Percentiles rank a stretch among this genome's conserved stretches.
These are phyloP conservation scores for Leptinotarsa peninsularis DNA, from an alignment of 2,888 invertebrate genomes.

Conservation along the genomic window DNA sequence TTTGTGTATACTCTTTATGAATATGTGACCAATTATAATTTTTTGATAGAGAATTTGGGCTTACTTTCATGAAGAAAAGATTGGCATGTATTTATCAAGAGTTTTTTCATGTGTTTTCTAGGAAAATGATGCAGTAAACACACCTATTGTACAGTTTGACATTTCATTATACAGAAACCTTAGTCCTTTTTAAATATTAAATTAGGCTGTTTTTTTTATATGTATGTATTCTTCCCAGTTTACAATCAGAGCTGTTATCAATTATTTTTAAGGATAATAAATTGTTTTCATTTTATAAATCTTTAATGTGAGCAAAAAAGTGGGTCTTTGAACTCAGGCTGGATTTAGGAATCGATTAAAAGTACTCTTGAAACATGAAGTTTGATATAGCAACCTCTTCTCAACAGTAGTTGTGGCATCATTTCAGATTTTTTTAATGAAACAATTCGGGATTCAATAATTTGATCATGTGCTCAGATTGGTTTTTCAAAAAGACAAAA, in stretches of 20 bases:
- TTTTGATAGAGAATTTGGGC: slow-evolving; percentile 63
- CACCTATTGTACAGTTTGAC: slow-evolving; percentile 67
- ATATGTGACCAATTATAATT: slow-evolving; percentile 53
- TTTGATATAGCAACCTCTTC: not conserved
- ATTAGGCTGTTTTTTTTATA: slow-evolving; percentile 49
- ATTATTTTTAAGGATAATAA: slow-evolving; percentile 49
- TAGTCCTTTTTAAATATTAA: slow-evolving; percentile 32
- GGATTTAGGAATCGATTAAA: not conserved
- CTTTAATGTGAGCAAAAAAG: slow-evolving; percentile 31
- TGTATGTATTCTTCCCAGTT: slow-evolving; percentile 47
- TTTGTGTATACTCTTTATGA: slow-evolving; percentile 54
- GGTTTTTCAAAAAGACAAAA: too few relatives aligned
- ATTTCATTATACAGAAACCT: slow-evolving; percentile 44
- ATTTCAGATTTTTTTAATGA: too few relatives aligned
- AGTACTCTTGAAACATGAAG: not conserved
- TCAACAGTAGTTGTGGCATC: not conserved
- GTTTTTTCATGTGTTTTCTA: slow-evolving; percentile 55
- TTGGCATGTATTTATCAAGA: slow-evolving; percentile 56
- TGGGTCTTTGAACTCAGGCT: not conserved
- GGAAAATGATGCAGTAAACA: slow-evolving; percentile 67
- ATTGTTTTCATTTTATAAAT: slow-evolving; percentile 50
- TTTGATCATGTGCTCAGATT: too few relatives aligned
- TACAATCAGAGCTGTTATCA: slow-evolving; percentile 54
- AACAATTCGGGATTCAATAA: too few relatives aligned
- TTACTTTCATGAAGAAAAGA: slow-evolving; percentile 51